Evolutionary conservation across 2,888 invertebrate species (phyloP).

Genomic region (Cantharis nigra): DNA sequence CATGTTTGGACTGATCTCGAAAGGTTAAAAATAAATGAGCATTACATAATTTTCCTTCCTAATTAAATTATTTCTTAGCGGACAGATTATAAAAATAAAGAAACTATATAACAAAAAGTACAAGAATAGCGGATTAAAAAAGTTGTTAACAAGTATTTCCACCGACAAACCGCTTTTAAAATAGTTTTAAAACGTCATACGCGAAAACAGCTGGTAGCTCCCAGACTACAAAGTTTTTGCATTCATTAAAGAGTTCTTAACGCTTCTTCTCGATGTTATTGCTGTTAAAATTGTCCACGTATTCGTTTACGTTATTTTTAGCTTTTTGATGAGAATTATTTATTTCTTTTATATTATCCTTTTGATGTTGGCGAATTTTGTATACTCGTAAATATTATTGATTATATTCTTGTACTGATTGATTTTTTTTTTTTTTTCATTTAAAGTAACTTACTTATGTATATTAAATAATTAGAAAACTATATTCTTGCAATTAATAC

Average conservation of each 20-base stretch:
- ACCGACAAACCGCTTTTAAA: background rate
- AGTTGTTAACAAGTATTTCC: background rate
- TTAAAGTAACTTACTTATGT: too few relatives aligned
- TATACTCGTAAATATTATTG: too few relatives aligned
- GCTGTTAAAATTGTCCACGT: background rate
- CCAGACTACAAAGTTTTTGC: background rate
- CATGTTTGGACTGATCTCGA: too few relatives aligned
- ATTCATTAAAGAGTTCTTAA: background rate
- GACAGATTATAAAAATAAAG: background rate
- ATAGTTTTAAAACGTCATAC: background rate
- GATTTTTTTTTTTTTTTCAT: too few relatives aligned
- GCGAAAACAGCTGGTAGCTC: background rate
- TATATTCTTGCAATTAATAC: too few relatives aligned
- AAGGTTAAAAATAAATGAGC: too few relatives aligned
- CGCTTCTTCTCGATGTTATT: background rate
- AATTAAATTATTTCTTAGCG: too few relatives aligned
- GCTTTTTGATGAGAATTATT: background rate
- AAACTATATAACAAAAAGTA: background rate
- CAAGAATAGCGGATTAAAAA: background rate
- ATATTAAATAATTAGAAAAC: too few relatives aligned
- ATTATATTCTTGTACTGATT: too few relatives aligned
- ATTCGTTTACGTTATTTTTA: background rate
- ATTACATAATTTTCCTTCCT: too few relatives aligned
- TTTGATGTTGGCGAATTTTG: too few relatives aligned
- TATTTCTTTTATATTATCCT: background rate